Evolutionary conservation across 1,140 invertebrate genomes (phyloP), one percentile per base, ranked within the genome.

Genomic region (Andrena cerasifolii): DNA sequence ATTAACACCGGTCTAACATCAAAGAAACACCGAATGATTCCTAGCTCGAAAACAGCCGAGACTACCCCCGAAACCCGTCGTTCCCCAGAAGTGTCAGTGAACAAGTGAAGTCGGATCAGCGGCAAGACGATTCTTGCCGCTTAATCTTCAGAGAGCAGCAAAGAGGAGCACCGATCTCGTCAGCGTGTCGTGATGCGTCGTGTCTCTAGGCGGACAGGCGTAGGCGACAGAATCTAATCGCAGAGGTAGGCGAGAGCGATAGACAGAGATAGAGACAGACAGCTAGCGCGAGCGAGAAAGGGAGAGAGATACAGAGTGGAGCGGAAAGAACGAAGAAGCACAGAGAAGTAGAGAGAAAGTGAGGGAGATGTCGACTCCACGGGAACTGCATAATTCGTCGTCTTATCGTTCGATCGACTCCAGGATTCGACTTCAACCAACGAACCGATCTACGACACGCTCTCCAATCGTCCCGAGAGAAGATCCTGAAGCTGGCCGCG

Each of bases 171-270:
- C 36, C 40, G 26, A 49, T 49, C 36, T 43, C 33, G 40, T 73
- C 45, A 63, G 43, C 56, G 45, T 63, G 71, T 75, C 51, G 43
- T 18, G 40, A 58, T 76, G 73, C 63, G 14, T 51, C 53, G 70
- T 73, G 70, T 75, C 28, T 45, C 36, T 56, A 53, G 31, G 45
- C 28, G 62, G 45, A 56, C 40, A 67, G 10, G 51, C 45, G 62
- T 47, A 14, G 18, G 45, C 26, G 40, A 56, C 14, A 74, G n/a
- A 56, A 56, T 75, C 63, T 78, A 61, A 45, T 72, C 68, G 47
- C 47, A 62, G 33, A 68, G 36, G 12, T 36, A 76, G 66, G 28
- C 51, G 21, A 75, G 10, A 67, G 43, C 33, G 56, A 75, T 12
- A 75, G 72, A 75, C 14, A 31, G 21, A 26, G 18, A 62, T 5